Percentiles rank a stretch among this genome's conserved stretches.
Evolutionary conservation across 2,797 vertebrate species (phyloP).

Genomic region (Momotus momota): DNA sequence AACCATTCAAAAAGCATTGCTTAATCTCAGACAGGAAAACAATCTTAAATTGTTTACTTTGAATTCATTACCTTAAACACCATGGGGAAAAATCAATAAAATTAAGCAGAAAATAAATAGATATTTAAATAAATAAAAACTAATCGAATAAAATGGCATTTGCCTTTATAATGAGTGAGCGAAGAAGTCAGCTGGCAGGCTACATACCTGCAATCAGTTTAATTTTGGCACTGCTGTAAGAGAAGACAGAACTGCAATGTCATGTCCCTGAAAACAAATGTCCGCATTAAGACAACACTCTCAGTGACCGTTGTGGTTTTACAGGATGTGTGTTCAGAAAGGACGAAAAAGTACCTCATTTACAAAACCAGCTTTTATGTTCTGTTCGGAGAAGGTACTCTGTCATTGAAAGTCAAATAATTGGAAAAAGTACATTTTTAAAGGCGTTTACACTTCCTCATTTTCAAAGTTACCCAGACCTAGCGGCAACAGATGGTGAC

Average conservation of each 20-base stretch:
- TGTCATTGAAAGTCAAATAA: background rate
- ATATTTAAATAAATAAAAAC: background rate
- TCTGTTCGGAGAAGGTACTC: background rate
- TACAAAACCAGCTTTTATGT: background rate
- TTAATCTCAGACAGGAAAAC: background rate
- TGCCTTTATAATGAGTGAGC: background rate
- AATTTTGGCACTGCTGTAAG: background rate
- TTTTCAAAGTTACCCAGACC: background rate
- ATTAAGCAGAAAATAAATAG: background rate
- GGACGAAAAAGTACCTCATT: background rate
- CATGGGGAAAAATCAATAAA: background rate
- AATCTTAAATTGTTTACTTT: background rate
- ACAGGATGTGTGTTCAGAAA: background rate
- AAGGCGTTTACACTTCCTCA: background rate
- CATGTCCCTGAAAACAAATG: accelerated
- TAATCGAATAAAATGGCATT: background rate
- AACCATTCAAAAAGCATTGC: background rate
- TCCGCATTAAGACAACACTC: background rate
- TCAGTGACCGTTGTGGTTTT: background rate
- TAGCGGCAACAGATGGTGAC: background rate
- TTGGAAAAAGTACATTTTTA: background rate
- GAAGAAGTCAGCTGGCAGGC: background rate
- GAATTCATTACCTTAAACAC: background rate
- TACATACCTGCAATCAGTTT: background rate
- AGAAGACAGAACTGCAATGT: background rate